Conservation (phyloP, 2,113 vertebrate genomes). For the Pedetes capensis region DNA sequence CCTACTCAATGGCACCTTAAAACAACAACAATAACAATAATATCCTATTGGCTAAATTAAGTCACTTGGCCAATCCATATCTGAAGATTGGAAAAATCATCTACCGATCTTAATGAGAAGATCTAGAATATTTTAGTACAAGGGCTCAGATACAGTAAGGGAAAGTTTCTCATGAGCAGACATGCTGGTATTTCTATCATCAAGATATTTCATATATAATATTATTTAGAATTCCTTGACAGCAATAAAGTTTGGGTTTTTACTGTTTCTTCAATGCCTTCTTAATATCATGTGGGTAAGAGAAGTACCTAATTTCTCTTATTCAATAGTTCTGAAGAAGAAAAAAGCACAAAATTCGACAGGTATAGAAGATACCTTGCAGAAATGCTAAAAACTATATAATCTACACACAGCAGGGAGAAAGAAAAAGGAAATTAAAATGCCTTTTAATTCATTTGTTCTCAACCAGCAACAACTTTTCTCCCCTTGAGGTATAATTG, state of each 20-base stretch:
- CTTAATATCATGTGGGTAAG: not conserved
- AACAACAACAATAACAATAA: no score
- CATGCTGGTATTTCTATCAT: conserved; percentile 4
- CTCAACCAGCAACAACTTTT: not conserved
- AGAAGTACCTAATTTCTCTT: not conserved
- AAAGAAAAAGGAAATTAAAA: not conserved
- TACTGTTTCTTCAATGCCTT: not conserved
- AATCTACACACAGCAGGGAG: not conserved
- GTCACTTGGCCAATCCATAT: not conserved
- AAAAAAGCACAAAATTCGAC: not conserved
- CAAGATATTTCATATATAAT: not conserved
- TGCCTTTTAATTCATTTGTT: not conserved
- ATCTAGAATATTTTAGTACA: not conserved
- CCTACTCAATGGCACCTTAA: no score
- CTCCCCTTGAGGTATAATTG: not conserved
- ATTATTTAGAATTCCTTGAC: not conserved
- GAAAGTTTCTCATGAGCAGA: not conserved
- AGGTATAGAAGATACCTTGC: not conserved
- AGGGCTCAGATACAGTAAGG: not conserved
- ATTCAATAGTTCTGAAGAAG: not conserved
- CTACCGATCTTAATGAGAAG: not conserved
- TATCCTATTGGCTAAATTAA: not conserved
- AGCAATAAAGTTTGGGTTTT: not conserved
- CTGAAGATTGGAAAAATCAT: not conserved
- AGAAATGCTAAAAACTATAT: not conserved